Evolutionary conservation across 2,888 invertebrate species (phyloP).

Genomic region (Exocentrus adspersus): DNA sequence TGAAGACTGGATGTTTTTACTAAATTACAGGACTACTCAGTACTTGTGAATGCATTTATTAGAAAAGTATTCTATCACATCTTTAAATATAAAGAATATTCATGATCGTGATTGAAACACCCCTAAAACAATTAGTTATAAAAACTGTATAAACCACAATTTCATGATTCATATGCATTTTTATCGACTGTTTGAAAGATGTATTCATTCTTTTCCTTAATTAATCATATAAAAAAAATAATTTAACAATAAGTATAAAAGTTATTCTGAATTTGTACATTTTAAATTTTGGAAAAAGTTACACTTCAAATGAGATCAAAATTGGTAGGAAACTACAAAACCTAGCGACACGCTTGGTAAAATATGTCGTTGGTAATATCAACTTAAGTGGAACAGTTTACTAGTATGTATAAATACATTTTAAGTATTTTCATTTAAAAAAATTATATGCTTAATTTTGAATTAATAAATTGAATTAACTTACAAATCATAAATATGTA

Average conservation of each 20-base stretch:
- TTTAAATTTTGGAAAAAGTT: not conserved
- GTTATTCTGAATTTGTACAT: not conserved
- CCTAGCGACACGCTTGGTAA: too few relatives aligned
- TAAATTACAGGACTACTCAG: not conserved
- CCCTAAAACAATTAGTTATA: slow-evolving; percentile 14
- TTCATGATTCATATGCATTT: slow-evolving; percentile 11
- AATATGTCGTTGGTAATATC: too few relatives aligned
- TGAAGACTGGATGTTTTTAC: not conserved
- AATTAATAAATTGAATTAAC: too few relatives aligned
- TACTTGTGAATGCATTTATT: slow-evolving; percentile 17
- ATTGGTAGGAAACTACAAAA: not conserved
- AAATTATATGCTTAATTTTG: too few relatives aligned
- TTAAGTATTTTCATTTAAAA: too few relatives aligned
- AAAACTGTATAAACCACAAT: not conserved
- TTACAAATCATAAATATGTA: too few relatives aligned
- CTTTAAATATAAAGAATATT: slow-evolving; percentile 24
- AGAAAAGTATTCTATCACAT: slow-evolving; percentile 24
- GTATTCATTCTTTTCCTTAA: slow-evolving; percentile 10
- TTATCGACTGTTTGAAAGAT: slow-evolving; percentile 7
- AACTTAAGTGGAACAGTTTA: too few relatives aligned
- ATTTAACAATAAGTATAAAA: slow-evolving; percentile 7
- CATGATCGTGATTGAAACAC: not conserved
- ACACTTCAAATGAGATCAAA: not conserved
- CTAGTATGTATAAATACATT: too few relatives aligned
- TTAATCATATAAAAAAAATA: slow-evolving; percentile 17